A percentile compares a stretch with the other conserved stretches of the same genome.
Conservation (phyloP, 2,888 invertebrate species). For the Mesorhabditis spiculigera region DNA sequence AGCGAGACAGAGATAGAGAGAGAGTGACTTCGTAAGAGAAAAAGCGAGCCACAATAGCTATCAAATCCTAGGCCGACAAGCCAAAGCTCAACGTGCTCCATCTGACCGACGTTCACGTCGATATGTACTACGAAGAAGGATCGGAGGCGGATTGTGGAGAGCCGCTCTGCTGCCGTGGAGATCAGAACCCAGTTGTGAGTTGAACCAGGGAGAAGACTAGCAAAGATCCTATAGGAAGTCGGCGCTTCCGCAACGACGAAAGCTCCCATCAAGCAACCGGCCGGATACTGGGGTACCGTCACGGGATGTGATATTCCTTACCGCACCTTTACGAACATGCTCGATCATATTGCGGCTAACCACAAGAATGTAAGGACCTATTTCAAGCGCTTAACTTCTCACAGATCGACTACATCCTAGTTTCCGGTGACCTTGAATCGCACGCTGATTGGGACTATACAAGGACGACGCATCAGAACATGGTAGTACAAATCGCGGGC, state of each 20-base stretch:
- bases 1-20: no score
- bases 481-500: not conserved
- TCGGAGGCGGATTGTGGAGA: not conserved
- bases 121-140: not conserved
- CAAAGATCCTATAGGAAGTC: not conserved
- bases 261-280: not conserved
- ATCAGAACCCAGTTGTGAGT: not conserved
- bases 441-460: constrained; percentile 16
- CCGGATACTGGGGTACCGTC: constrained; percentile 1
- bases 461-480: not conserved
- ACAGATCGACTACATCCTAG: constrained; percentile 20
- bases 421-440: constrained; percentile 18
- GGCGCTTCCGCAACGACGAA: not conserved
- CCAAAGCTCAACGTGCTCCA: not conserved
- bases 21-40: no score
- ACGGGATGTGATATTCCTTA: not conserved
- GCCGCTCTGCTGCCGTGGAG: not conserved
- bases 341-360: not conserved
- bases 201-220: not conserved
- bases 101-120: not conserved
- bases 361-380: not conserved
- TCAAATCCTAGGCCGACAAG: not conserved
- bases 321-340: not conserved
- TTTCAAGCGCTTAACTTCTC: not conserved
- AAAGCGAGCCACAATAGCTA: not conserved